phyloP scores from a whole-genome alignment of 1,140 invertebrate genomes.

The Cotesia glomerata region DNA sequence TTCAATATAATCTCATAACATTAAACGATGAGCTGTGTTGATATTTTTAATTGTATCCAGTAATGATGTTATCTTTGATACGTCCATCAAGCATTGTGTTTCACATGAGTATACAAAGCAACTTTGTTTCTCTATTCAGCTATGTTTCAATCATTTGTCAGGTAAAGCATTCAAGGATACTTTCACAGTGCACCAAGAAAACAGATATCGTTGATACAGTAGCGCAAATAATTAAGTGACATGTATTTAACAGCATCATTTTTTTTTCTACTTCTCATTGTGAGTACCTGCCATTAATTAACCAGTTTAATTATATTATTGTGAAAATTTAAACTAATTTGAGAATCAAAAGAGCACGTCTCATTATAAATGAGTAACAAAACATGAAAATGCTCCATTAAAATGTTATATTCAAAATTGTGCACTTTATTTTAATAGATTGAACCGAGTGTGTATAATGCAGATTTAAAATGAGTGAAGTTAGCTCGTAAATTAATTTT shows the following conservation, averaged over 20 bases:
- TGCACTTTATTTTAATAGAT: too few species aligned
- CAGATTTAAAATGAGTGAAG: too few species aligned
- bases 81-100: conserved; percentile 15
- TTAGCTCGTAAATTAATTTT: too few species aligned
- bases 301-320: too few species aligned
- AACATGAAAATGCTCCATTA: too few species aligned
- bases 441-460: too few species aligned
- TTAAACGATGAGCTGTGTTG: conserved; percentile 28
- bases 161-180: not conserved
- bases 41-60: conserved; percentile 26
- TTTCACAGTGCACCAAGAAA: conserved; percentile 12
- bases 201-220: not conserved
- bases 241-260: conserved; percentile 7
- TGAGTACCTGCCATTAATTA: conserved; percentile 8
- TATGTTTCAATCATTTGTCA: conserved; percentile 25
- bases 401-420: too few species aligned
- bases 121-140: not conserved
- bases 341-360: too few species aligned
- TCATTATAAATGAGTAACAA: too few species aligned
- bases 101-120: not conserved
- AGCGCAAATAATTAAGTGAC: not conserved
- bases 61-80: conserved; percentile 9
- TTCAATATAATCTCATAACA: conserved; percentile 22
- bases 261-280: conserved; percentile 7
- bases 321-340: too few species aligned